phyloP scores from a whole-genome alignment of 2,888 invertebrate genomes.

The Clistopyga incitator region DNA sequence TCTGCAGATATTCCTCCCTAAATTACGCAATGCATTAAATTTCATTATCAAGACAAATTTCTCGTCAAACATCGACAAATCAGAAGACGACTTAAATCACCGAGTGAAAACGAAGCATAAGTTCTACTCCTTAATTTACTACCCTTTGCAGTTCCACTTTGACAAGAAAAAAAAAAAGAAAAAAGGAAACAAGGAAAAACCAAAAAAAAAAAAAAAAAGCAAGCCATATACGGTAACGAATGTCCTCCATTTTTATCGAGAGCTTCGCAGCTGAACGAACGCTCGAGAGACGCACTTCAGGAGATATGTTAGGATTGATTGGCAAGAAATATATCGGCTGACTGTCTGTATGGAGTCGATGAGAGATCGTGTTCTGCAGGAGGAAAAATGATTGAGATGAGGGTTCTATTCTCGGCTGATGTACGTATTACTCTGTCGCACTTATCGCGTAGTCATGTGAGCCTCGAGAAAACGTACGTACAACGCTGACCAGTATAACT shows the following conservation, averaged over 20 bases:
- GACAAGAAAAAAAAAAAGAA: conserved; percentile 16
- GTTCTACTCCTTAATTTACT: conserved; percentile 49
- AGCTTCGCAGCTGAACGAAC: conserved; percentile 42
- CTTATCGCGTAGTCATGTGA: conserved; percentile 48
- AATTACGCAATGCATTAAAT: neutral
- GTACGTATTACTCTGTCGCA: conserved; percentile 36
- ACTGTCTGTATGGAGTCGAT: conserved; percentile 28
- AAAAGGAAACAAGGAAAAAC: conserved; percentile 25
- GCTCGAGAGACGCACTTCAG: conserved; percentile 54
- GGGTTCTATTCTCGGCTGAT: conserved; percentile 42
- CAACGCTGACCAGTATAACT: conserved; percentile 50
- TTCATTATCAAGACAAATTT: neutral
- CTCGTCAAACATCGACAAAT: neutral
- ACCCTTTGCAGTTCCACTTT: neutral
- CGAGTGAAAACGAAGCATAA: conserved; percentile 17
- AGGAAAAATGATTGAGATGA: conserved; percentile 61
- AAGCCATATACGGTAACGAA: conserved; percentile 56
- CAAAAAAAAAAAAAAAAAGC: conserved; percentile 19
- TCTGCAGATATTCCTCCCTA: neutral
- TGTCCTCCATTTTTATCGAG: conserved; percentile 59
- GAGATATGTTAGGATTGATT: conserved; percentile 64
- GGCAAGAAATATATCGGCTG: conserved; percentile 34
- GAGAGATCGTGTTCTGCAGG: conserved; percentile 37
- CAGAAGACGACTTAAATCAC: conserved; percentile 5
- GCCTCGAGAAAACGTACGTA: conserved; percentile 36